Evolutionary conservation across 2,888 invertebrate genomes (phyloP).

Genomic region (Tiphia femorata): DNA sequence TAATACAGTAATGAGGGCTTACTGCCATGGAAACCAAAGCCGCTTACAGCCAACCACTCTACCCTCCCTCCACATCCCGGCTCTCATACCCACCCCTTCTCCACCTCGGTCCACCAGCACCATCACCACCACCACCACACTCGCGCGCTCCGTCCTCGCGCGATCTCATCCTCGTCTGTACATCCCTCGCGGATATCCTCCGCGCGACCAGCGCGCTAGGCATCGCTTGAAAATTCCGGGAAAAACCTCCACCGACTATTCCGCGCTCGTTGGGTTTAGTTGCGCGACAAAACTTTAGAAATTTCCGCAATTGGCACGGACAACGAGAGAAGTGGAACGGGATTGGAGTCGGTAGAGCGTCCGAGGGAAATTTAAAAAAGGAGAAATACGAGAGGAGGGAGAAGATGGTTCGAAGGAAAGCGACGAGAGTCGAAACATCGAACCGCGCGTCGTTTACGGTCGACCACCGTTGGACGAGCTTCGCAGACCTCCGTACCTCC

Average conservation of each 20-base stretch:
- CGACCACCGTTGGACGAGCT: too few species aligned
- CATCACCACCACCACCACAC: too few species aligned
- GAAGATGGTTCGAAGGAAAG: too few species aligned
- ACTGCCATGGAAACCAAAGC: constrained; percentile 70
- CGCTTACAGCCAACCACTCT: constrained; percentile 68
- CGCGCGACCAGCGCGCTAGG: too few species aligned
- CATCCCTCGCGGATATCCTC: constrained; percentile 28
- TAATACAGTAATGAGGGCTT: constrained; percentile 70
- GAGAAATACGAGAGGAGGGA: neutral
- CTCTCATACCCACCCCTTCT: constrained; percentile 25
- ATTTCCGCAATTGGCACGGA: neutral
- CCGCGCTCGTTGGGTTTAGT: neutral
- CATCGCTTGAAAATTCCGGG: constrained; percentile 33
- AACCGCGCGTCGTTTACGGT: too few species aligned
- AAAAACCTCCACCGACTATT: constrained; percentile 23
- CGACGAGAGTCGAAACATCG: too few species aligned
- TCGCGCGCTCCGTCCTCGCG: constrained; percentile 35
- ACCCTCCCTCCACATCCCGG: constrained; percentile 34
- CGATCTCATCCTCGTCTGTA: constrained; percentile 52
- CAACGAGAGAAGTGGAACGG: neutral
- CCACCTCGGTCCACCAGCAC: constrained; percentile 4
- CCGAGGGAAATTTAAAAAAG: neutral
- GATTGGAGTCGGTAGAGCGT: neutral
- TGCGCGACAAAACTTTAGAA: neutral
- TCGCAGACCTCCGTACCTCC: too few species aligned